Evolutionary conservation across 2,797 vertebrate genomes (phyloP), one percentile per base, ranked within the genome.

Genomic region (Acridotheres tristis): DNA sequence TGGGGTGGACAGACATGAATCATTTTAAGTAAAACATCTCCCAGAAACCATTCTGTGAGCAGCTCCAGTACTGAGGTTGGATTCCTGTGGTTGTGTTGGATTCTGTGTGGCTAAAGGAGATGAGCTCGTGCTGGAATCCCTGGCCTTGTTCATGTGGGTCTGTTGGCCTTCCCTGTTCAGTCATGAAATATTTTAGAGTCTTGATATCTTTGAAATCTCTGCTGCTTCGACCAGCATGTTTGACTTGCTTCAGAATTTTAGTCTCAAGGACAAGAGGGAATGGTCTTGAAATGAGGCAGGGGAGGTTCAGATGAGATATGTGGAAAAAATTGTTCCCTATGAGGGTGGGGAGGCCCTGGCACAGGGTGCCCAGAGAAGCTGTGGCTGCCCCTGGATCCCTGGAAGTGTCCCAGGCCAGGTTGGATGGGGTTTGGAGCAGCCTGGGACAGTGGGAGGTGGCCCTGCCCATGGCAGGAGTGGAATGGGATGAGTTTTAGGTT

Each of bases 341-440:
- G 45, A 65, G 21, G 7, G 5, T 53, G 58, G 10, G 0, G 15
- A 20, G 38, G 20, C 20, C 57, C 57, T 83, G 71, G 29, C 20
- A 71, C 20, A 71, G 72, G 8, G 0, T 47, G 2, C 5, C 20
- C 73, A 53, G 58, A 72, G 45, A 32, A 72, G 30, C 66, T 84
- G 51, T 27, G 66, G 45, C n/a, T 83, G 58, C 11, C 2, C 38
- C 53, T 43, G 53, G 32, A 66, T 72, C 66, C 13, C 47, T 78
- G 73, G 16, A 12, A 47, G 5, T 71, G 51, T 17, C n/a, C 51
- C 34, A 53, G 17, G 38, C 15, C 45, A 53, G n/a, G 26, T 0
- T 71, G 66, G 27, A 51, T 0, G 0, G 11, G 4, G 29, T 8
- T 45, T 76, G 71, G 51, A 77, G 8, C n/a, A 58, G 0, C 10